phyloP scores from a whole-genome alignment of 2,888 invertebrate genomes.

The Epinotia brunnichana region DNA sequence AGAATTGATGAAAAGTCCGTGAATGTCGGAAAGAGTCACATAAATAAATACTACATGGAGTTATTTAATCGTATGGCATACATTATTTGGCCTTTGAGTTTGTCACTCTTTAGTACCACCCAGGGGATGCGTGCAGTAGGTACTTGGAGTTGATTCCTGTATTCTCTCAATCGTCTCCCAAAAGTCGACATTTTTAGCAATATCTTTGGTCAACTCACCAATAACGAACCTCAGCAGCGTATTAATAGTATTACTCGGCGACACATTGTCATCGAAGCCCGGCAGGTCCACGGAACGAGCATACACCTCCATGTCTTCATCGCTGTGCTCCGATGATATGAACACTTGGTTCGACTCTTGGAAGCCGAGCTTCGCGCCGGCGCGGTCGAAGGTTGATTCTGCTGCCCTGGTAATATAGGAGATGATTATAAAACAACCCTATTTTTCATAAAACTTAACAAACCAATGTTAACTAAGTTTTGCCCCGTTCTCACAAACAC shows the following conservation, averaged over 20 bases:
- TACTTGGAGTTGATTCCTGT: too few relatives aligned
- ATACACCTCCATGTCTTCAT: constrained; percentile 89
- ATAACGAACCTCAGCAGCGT: constrained; percentile 88
- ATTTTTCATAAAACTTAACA: too few relatives aligned
- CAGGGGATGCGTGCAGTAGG: too few relatives aligned
- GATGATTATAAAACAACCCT: neutral
- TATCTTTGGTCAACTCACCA: constrained; percentile 67
- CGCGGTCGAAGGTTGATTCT: constrained; percentile 68
- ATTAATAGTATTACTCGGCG: constrained; percentile 89
- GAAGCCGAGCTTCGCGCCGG: constrained; percentile 67
- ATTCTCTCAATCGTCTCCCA: too few relatives aligned
- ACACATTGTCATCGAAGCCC: constrained; percentile 92
- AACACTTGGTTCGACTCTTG: constrained; percentile 74
- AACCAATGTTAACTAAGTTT: too few relatives aligned
- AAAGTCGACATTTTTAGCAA: neutral
- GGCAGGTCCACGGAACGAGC: constrained; percentile 90
- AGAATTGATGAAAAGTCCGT: too few relatives aligned
- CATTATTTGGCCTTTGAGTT: too few relatives aligned
- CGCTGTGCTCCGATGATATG: constrained; percentile 86
- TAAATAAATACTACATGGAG: too few relatives aligned
- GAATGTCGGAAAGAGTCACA: too few relatives aligned
- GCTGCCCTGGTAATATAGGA: constrained; percentile 55
- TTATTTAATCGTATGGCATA: too few relatives aligned
- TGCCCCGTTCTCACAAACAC: too few relatives aligned
- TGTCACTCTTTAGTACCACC: too few relatives aligned